phyloP scores from a whole-genome alignment of 2,797 vertebrate species.

The Chelon auratus region DNA sequence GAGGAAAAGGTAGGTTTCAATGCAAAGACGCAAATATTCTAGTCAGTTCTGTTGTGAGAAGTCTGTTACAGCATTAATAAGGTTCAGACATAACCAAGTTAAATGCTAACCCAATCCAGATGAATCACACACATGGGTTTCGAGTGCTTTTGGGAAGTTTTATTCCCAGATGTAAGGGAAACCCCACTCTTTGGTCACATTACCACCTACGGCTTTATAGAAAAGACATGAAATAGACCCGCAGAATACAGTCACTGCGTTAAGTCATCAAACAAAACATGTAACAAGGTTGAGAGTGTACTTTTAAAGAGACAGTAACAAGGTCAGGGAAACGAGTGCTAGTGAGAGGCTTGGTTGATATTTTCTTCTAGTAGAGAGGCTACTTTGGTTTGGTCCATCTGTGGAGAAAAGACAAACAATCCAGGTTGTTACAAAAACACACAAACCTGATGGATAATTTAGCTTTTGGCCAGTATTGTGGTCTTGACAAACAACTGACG shows the following conservation, averaged over 20 bases:
- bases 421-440: not conserved
- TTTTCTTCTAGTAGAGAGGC: slow-evolving; percentile 94
- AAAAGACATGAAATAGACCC: slow-evolving; percentile 13
- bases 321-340: slow-evolving; percentile 86
- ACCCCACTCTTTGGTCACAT: slow-evolving; percentile 53
- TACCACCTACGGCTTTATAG: slow-evolving; percentile 26
- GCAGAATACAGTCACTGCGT: slow-evolving; percentile 18
- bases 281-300: slow-evolving; percentile 37
- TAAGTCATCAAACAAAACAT: slow-evolving; percentile 38
- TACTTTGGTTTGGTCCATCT: slow-evolving; percentile 93
- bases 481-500: not conserved
- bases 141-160: slow-evolving; percentile 39
- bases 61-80: slow-evolving; percentile 31
- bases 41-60: slow-evolving; percentile 3
- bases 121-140: slow-evolving; percentile 13
- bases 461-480: not conserved
- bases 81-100: slow-evolving; percentile 10
- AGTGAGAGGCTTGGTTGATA: slow-evolving; percentile 90
- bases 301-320: slow-evolving; percentile 87
- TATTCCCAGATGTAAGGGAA: slow-evolving; percentile 34
- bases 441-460: not conserved
- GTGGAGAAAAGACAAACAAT: slow-evolving; percentile 49
- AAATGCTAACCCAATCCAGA: slow-evolving; percentile 8
- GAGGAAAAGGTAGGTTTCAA: slow-evolving; percentile 19
- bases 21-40: slow-evolving; percentile 19